Evolutionary conservation across 1,140 invertebrate species (phyloP), one percentile per base, ranked within the genome.

Genomic region (Drosophila pachea): DNA sequence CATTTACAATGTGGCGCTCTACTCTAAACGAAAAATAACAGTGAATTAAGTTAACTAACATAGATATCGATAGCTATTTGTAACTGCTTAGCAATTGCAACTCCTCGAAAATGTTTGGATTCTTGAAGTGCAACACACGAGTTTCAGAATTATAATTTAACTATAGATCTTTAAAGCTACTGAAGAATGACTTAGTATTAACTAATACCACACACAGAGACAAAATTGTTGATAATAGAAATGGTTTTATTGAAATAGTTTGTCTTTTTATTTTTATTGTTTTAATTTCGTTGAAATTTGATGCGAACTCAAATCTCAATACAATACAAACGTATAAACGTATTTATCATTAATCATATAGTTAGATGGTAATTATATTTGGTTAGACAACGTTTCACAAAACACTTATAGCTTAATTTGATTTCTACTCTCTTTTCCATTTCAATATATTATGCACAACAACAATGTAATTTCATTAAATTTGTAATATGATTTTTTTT

Each of bases 331-430:
- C 76, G 76, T 83, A 76, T 73, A 83, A 84, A 82, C 73, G 66
- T 63, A 75, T 81, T 81, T 69, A 81, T 60, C 35, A 49, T 66
- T 64, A 71, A 31, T 78, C 74, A 65, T 67, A 64, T 68, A 75
- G 62, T 79, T 72, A 72, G 52, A 45, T 72, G 56, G 56, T 68
- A 72, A 81, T 72, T 79, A 68, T 77, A 78, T 83, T 83, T 79
- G 79, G 76, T 83, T 83, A 83, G 78, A 83, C 74, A 78, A 82
- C 78, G 56, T 74, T 75, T 79, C 79, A 83, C 79, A 83, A 83
- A 84, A 84, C 79, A 83, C 78, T 83, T 83, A 83, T 36, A 79
- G 74, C 35, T 59, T 74, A 73, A 31, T 74, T 82, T 65, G 42
- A 58, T 64, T 53, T 7, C 7, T 33, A 31, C 40, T 64, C 59